Base-by-base conservation (phyloP, 2,113 vertebrate species). In the Siniperca knerii region DNA sequence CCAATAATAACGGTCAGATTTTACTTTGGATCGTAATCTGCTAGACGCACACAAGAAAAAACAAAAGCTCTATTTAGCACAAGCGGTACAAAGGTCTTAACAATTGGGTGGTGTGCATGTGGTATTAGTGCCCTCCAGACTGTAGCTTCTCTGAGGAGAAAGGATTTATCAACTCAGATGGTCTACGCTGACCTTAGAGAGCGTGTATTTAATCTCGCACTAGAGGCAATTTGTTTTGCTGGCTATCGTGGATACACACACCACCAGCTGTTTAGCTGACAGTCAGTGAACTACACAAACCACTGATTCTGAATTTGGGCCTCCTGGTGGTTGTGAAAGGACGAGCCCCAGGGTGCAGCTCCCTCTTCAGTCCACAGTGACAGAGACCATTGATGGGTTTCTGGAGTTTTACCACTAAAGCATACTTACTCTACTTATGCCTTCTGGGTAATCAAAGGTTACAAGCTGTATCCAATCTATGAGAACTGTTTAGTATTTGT, bases 141-240 rank as follows among this genome's bases (percentile, higher is more conserved):
- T 60, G 55, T 15, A 23, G 33, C 40, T 40, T 69, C 67, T 89
- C 25, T 37, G 13, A 61, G 25, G 20, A 64, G 23, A 82, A 60
- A 71, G 74, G 81, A 86, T 75, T 82, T 69, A 64, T 65, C 54
- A 65, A 35, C 37, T 81, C 48, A 66, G 73, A 73, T 81, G 72
- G 23, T 64, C 73, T 40, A 35, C 0, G 0, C 18, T 85, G 82
- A 89, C 72, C 69, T 75, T 13, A 44, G 55, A n/a, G 57, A 78
- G 48, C 42, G 8, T 3, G 6, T 29, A 48, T 85, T 75, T 71
- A 65, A 80, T 84, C 58, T 82, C 1, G 1, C 25, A 68, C 57
- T 82, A 77, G 57, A 71, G 20, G 48, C 75, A 33, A 20, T 55
- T 79, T 64, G 64, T 82, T 76, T 33, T 74, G 2, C 52, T 16